A percentile compares a stretch with the other conserved stretches of the same genome.
Evolutionary conservation across 2,888 invertebrate species (phyloP).

Genomic region (Thalpophila matura): DNA sequence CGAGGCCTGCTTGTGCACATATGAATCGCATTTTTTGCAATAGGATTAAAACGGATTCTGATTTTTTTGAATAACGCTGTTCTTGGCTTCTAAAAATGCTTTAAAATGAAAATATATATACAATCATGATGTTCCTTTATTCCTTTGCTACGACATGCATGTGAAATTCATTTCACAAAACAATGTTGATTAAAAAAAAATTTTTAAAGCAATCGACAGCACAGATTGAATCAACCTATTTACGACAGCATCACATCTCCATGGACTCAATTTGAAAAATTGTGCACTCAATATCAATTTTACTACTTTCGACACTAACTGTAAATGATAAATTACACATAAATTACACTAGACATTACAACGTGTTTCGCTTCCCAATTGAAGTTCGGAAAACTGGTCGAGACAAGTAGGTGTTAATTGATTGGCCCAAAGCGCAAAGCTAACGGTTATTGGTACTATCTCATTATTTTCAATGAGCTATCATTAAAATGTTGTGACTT

Average conservation of each 20-base stretch:
- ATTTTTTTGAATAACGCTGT: constrained; percentile 17
- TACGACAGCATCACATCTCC: constrained; percentile 7
- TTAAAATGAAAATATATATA: too few species aligned
- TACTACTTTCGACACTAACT: constrained; percentile 46
- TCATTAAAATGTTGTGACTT: constrained; percentile 82
- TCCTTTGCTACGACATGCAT: too few species aligned
- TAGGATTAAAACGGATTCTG: constrained; percentile 20
- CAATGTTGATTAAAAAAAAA: neutral
- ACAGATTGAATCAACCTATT: constrained; percentile 6
- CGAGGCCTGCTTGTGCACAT: constrained; percentile 22
- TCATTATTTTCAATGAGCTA: constrained; percentile 74
- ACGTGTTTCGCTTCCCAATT: constrained; percentile 55
- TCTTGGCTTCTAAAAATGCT: neutral
- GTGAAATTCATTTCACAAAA: neutral
- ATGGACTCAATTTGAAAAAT: constrained; percentile 43
- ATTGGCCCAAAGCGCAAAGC: constrained; percentile 65
- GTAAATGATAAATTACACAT: constrained; percentile 60
- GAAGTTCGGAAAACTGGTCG: constrained; percentile 55
- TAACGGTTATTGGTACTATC: constrained; percentile 70
- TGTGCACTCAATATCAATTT: constrained; percentile 31
- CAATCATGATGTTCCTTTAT: too few species aligned
- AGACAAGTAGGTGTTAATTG: constrained; percentile 77
- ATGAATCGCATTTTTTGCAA: constrained; percentile 31
- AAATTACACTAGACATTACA: constrained; percentile 53
- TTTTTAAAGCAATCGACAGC: neutral